Evolutionary conservation across 2,797 vertebrate species (phyloP).

Genomic region (Rhodeus uyekii): DNA sequence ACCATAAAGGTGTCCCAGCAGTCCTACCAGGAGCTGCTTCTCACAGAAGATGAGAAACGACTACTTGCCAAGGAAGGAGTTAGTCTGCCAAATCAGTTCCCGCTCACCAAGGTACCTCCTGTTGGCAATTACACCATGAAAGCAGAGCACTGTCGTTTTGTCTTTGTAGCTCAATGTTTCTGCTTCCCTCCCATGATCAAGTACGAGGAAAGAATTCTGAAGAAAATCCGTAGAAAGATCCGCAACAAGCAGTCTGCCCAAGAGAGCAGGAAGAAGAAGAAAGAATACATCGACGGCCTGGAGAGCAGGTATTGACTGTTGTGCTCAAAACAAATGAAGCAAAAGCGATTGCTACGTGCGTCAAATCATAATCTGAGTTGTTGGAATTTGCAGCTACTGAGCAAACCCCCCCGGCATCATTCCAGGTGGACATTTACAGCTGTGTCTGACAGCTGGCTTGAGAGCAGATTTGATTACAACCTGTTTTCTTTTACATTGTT

Average conservation of each 20-base stretch:
- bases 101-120: constrained; percentile 87
- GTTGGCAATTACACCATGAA: constrained; percentile 1
- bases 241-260: constrained; percentile 95
- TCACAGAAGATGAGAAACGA: constrained; percentile 94
- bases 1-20: constrained; percentile 70
- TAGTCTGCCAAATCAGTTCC: constrained; percentile 85
- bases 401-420: constrained; percentile 1
- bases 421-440: background rate
- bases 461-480: constrained; percentile 5
- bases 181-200: constrained; percentile 57
- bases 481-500: background rate
- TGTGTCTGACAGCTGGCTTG: background rate
- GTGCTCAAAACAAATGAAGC: background rate
- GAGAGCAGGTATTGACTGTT: constrained; percentile 81
- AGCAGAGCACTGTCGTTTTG: background rate
- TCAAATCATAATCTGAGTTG: background rate
- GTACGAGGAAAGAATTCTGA: constrained; percentile 92
- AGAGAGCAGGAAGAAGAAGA: constrained; percentile 96
- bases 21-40: constrained; percentile 86
- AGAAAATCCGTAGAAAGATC: constrained; percentile 95
- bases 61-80: constrained; percentile 90
- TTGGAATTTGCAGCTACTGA: constrained; percentile 3
- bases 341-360: background rate
- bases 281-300: constrained; percentile 92
- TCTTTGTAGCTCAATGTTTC: background rate